Base-by-base conservation (phyloP, 2,113 vertebrate species). In the Chascanopsetta lugubris region DNA sequence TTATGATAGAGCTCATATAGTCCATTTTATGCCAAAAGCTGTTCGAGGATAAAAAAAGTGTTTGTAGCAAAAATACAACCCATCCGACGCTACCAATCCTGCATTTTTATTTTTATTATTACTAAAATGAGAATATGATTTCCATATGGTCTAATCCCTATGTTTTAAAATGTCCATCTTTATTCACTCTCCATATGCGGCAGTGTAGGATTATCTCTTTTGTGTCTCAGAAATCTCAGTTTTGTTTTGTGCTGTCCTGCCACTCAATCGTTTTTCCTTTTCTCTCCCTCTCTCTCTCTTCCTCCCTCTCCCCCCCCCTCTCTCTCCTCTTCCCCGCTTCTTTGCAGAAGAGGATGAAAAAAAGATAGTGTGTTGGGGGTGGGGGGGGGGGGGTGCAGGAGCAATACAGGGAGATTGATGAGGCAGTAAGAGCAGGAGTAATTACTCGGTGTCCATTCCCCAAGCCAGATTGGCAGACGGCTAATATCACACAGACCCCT, bases 401-500 rank as follows among this genome's bases (percentile, higher is more conserved):
- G 87, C 50, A 88, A 91, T 91, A 91, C 89, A 89, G 86, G 85
- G 91, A 91, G 92, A 93, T 93, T 93, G 92, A 93, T 93, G 92
- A 93, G 92, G 89, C 89, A 90, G 91, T 90, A 90, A 92, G 91
- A 91, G 91, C 90, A 90, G 87, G 88, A 92, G 92, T 93, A 93
- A 93, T 93, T 92, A 92, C 93, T 92, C 84, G 79, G 88, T 93
- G 91, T 92, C 93, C 91, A 90, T 91, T 93, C 91, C 86, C 90
- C 87, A 88, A 86, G 81, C 91, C 88, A 90, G 92, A 92, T 92
- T 93, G 93, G 91, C 91, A 92, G 93, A 92, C 92, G 87, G 91
- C 93, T 93, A 92, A 93, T 93, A 93, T 92, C 92, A 87, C 90
- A 90, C 88, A 91, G 91, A 93, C 92, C 90, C 90, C 88, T 91